Evolutionary conservation across 2,888 invertebrate species (phyloP).

Genomic region (Strigamia maritima): DNA sequence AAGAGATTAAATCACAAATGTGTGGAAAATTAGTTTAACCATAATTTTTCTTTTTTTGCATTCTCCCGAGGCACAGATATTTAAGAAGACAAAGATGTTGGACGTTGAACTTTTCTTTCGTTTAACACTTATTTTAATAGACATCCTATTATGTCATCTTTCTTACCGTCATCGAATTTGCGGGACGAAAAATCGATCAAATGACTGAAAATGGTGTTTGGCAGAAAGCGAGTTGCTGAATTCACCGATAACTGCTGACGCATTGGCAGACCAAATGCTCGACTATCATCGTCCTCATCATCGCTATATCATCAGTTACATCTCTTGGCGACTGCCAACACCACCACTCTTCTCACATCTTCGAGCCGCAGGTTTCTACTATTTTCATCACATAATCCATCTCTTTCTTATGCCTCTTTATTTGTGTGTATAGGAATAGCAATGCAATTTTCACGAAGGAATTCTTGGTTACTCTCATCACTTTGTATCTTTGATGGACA

Average conservation of each 20-base stretch:
- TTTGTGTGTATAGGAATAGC: neutral
- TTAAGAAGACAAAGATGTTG: neutral
- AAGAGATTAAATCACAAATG: conserved; percentile 16
- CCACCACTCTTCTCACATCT: conserved; percentile 10
- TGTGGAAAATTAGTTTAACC: conserved; percentile 6
- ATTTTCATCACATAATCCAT: conserved; percentile 28
- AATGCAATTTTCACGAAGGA: neutral
- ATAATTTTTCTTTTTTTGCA: neutral
- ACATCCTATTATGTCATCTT: conserved; percentile 22
- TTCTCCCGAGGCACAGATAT: neutral
- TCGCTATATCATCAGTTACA: conserved; percentile 32
- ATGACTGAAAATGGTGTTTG: conserved; percentile 27
- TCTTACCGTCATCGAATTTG: conserved; percentile 27
- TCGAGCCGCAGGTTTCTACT: conserved; percentile 20
- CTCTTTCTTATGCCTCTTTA: conserved; percentile 6
- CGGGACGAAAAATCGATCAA: conserved; percentile 25
- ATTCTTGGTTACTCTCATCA: neutral
- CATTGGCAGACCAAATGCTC: conserved; percentile 32
- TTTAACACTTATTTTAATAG: conserved; percentile 20
- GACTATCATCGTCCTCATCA: conserved; percentile 22
- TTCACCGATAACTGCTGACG: conserved; percentile 34
- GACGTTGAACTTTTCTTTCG: conserved; percentile 2
- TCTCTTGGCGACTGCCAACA: conserved; percentile 34
- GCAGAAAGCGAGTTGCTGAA: conserved; percentile 34
- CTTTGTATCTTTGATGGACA: conserved; percentile 1